Evolutionary conservation across 2,888 invertebrate genomes (phyloP), one percentile per base, ranked within the genome.

Genomic region (Agelastica alni): DNA sequence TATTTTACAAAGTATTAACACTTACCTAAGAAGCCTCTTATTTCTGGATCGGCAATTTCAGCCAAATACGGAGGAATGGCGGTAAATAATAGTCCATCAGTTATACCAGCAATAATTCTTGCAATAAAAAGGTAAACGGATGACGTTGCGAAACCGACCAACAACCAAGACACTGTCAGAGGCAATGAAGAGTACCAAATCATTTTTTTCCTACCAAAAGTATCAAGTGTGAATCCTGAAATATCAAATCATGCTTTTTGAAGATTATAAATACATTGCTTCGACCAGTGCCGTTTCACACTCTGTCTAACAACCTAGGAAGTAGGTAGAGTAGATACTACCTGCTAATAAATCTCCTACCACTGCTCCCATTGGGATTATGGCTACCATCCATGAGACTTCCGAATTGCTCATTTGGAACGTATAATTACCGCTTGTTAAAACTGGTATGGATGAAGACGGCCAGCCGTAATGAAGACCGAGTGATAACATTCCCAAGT

Each of bases 331-430:
- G 7, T n/a, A 9, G n/a, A 28, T 2, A 32, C 7, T 37, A 45
- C 44, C 47, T 20, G 41, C 51, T 13, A 84, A 75, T 10, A 85
- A 71, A 13, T 83, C 84, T 31, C 86, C 86, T 22, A 85, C 72
- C 6, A 85, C 80, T 1, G 84, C 83, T 60, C 85, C 86, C 45
- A 86, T 75, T 56, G 85, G 82, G 73, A 83, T 84, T 67, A 86
- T 80, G 28, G 85, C 84, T 1, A 82, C 83, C 68, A 85, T 79
- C 83, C 83, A 84, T 66, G 84, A 83, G 62, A 80, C 80, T 66
- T 84, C 78, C 51, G 79, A 78, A 13, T 69, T 56, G 16, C 78
- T 73, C 48, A 83, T 80, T 48, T 77, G 78, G 67, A 84, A 81
- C 7, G 75, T 71, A 59, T 82, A 81, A 28, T 79, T 76, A 22